Percentiles rank a stretch among this genome's conserved stretches.
Evolutionary conservation across 2,888 invertebrate genomes (phyloP).

Genomic region (Leistus spinibarbis): DNA sequence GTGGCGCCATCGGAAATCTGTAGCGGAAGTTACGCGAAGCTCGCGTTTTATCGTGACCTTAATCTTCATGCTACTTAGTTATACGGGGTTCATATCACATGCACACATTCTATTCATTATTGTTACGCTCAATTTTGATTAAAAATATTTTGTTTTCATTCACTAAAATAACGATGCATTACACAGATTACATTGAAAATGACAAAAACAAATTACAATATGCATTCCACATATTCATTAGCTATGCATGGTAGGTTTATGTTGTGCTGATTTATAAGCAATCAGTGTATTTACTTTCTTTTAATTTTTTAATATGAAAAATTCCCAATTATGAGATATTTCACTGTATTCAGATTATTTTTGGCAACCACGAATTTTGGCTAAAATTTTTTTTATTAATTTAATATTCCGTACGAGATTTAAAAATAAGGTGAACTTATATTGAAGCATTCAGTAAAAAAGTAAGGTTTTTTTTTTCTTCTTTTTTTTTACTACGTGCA

Average conservation of each 20-base stretch:
- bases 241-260: not conserved
- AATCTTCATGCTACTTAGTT: not conserved
- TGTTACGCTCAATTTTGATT: not conserved
- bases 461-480: too few species aligned
- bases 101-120: not conserved
- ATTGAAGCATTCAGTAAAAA: too few species aligned
- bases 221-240: not conserved
- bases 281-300: too few species aligned
- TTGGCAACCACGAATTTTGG: too few species aligned
- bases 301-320: too few species aligned
- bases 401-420: too few species aligned
- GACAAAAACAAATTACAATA: not conserved
- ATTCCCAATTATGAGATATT: too few species aligned
- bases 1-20: constrained; percentile 24
- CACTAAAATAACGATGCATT: not conserved
- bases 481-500: not conserved
- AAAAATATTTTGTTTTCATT: not conserved
- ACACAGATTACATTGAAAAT: not conserved
- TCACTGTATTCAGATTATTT: too few species aligned
- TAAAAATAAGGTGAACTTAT: too few species aligned
- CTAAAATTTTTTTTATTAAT: too few species aligned
- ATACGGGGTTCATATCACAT: not conserved
- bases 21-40: constrained; percentile 21
- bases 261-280: not conserved
- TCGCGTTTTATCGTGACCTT: constrained; percentile 8